Percentiles rank a stretch among this genome's conserved stretches.
Conservation (phyloP, 2,888 invertebrate species). For the Andrena fulva region DNA sequence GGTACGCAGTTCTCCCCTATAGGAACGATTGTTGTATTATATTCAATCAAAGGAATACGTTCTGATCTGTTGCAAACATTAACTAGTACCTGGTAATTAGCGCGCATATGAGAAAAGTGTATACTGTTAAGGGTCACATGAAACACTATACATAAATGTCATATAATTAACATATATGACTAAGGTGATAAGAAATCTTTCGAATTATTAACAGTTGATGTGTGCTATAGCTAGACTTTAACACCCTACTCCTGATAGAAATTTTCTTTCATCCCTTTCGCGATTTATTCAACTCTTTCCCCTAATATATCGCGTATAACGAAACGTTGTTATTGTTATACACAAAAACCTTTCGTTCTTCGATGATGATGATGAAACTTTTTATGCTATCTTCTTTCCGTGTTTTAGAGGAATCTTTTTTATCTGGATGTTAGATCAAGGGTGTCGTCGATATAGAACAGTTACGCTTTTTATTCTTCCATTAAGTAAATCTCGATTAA, state of each 20-base stretch:
- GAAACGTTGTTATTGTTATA: conserved; percentile 34
- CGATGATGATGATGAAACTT: conserved; percentile 16
- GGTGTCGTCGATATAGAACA: background rate
- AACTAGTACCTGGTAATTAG: conserved; percentile 58
- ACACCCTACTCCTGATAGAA: background rate
- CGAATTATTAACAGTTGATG: conserved; percentile 39
- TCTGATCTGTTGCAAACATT: conserved; percentile 42
- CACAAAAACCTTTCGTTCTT: conserved; percentile 30
- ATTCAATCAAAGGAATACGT: conserved; percentile 21
- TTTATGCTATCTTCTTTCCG: conserved; percentile 4
- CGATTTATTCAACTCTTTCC: background rate
- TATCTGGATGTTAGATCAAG: background rate
- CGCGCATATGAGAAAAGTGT: conserved; percentile 32
- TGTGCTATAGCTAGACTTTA: conserved; percentile 21
- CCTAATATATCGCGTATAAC: background rate
- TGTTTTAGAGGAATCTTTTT: conserved; percentile 15
- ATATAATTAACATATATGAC: conserved; percentile 37
- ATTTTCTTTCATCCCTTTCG: background rate
- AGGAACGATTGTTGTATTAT: conserved; percentile 17
- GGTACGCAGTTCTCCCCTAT: conserved; percentile 31
- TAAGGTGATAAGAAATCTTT: conserved; percentile 39
- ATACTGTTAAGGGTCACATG: conserved; percentile 34
- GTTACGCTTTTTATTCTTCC: conserved; percentile 25
- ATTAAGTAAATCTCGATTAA: conserved; percentile 18
- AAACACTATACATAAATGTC: conserved; percentile 36